Evolutionary conservation across 2,113 vertebrate species (phyloP), one percentile per base, ranked within the genome.

Genomic region (Chelonoidis abingdonii): DNA sequence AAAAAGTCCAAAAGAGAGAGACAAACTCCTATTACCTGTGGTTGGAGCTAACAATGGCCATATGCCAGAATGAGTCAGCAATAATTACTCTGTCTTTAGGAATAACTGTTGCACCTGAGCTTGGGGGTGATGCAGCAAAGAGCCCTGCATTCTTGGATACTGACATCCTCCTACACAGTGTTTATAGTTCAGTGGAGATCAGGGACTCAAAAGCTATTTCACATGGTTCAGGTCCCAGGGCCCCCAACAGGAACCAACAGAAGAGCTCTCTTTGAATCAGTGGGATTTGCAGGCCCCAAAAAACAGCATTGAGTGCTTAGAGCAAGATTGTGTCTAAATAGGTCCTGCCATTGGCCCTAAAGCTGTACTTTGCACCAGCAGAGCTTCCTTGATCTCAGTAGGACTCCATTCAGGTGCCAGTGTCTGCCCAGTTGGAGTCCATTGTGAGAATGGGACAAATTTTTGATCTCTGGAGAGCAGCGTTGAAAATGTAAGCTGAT

Each of bases 201-300:
- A 87, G 82, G 86, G 65, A 76, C 47, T 91, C 41, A 29, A 7
- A 24, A 25, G 0, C 35, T 29, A 11, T 47, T 49, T 72, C 81
- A 84, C 0, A 10, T 25, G 25, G 13, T 2, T 27, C 8, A 22
- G 10, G 10, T n/a, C 50, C 35, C 41, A 52, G 91, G n/a, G 2
- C 10, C 80, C 5, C 59, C 19, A 47, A 72, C 78, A 69, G 0
- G 0, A 75, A 2, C 62, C 38, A 38, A 35, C 35, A 52, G 25
- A 86, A 6, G 24, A 85, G 1, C 21, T 44, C 38, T 75, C 72
- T 75, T 72, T 72, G 21, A 75, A 75, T 13, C 38, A 5, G 21
- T 75, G 72, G 72, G 21, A 8, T 38, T 21, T 75, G 5, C 72
- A 75, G 72, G n/a, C n/a, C 11, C 59, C 38, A 3, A 8, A 25